A percentile compares a stretch with the other conserved stretches of the same genome.
These are phyloP conservation scores for Rhipidura dahli DNA, from an alignment of 2,113 vertebrate genomes.

Conservation along the genomic window DNA sequence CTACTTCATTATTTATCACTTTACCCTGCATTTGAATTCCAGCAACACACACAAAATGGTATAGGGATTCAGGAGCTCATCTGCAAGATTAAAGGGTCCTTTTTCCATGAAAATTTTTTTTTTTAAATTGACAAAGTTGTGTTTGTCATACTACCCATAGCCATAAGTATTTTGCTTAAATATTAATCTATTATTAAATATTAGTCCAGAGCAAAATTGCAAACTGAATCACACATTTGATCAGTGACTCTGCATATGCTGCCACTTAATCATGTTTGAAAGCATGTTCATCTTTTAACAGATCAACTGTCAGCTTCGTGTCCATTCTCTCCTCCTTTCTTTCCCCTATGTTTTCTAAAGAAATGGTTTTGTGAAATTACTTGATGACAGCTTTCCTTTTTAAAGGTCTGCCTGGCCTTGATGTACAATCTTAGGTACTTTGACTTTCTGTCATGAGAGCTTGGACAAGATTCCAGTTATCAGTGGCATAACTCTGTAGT, in stretches of 20 bases:
- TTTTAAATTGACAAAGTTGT: not conserved
- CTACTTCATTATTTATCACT: not conserved
- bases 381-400: not conserved
- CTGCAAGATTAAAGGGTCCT: not conserved
- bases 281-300: not conserved
- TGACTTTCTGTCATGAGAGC: not conserved
- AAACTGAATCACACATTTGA: not conserved
- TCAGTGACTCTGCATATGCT: not conserved
- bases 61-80: not conserved
- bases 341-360: not conserved
- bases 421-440: not conserved
- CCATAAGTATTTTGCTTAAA: not conserved
- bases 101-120: not conserved
- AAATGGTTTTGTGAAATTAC: not conserved
- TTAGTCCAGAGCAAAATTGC: not conserved
- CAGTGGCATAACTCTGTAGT: not conserved
- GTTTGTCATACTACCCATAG: not conserved
- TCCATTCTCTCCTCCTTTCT: not conserved
- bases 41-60: not conserved
- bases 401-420: not conserved
- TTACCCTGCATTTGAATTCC: not conserved
- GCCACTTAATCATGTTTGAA: not conserved
- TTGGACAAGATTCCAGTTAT: not conserved
- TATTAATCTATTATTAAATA: slow-evolving; percentile 5
- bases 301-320: not conserved